Base-by-base conservation (phyloP, 2,113 vertebrate genomes). In the Serinus canaria region DNA sequence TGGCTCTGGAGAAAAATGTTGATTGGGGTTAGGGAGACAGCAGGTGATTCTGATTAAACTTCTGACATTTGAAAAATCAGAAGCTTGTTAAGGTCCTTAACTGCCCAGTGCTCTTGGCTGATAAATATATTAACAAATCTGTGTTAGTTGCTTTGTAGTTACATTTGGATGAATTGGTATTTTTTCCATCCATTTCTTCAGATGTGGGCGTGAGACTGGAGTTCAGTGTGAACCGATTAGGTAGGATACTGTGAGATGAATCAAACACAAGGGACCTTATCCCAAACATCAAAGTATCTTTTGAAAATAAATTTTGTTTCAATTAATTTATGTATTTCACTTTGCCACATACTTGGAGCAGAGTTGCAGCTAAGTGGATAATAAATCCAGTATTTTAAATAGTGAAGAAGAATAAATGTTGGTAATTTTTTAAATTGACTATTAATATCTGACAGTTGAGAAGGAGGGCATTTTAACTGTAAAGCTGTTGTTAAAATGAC, bases 11-110 rank as follows among this genome's bases (percentile, higher is more conserved):
- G 31, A 31, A 50, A 25, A 55, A 77, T 2, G 3, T 47, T 69
- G 46, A 8, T 76, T 83, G 1, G 46, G 7, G 7, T 76, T 90
- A 80, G 63, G 72, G 12, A 79, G 46, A 33, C 24, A 86, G 46
- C 59, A 94, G n/a, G 28, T 87, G 62, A 73, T 82, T 96, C 59
- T 92, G 15, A 39, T 89, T 83, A 85, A 91, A 78, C 27, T 87
- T 90, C 25, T 84, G 52, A 87, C 74, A 75, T 78, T 75, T 76
- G 47, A 81, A 78, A 89, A 94, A 44, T 91, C 78, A 72, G 73
- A 92, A 96, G 33, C 49, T 37, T 87, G 31, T 76, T 90, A 37
- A 72, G 17, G 19, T 89, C 33, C 81, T 70, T 80, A 63, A 59
- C 27, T 59, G 76, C 70, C 77, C 30, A 33, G 20, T 81, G 33